These are phyloP conservation scores for Bothrops jararaca DNA, from an alignment of 2,113 vertebrate genomes.

Conservation along the genomic window DNA sequence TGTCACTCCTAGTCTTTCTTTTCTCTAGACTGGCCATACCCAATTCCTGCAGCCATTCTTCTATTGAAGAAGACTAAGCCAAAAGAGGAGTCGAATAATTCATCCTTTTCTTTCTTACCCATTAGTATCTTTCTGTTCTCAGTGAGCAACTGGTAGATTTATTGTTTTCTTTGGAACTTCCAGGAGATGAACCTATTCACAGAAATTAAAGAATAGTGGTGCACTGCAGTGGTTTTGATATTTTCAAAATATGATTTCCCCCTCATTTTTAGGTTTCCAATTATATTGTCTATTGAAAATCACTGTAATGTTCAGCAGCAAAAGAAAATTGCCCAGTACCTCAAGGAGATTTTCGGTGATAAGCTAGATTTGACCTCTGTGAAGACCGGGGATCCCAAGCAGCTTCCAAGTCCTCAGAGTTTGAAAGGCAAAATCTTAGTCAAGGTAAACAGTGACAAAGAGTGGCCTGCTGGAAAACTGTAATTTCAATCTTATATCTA, in stretches of 20 bases:
- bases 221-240: not conserved
- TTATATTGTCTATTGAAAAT: slow-evolving; percentile 95
- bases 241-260: not conserved
- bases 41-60: no score
- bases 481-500: not conserved
- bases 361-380: slow-evolving; percentile 85
- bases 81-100: not conserved
- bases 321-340: slow-evolving; percentile 92
- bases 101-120: not conserved
- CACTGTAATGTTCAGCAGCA: slow-evolving; percentile 95
- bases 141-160: not conserved
- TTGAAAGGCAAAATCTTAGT: slow-evolving; percentile 93
- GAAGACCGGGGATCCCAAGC: slow-evolving; percentile 76
- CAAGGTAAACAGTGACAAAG: slow-evolving; percentile 77
- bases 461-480: not conserved
- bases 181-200: not conserved
- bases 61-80: not conserved
- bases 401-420: slow-evolving; percentile 87
- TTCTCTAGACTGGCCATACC: no score
- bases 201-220: not conserved
- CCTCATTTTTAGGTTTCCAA: slow-evolving; percentile 79
- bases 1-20: no score
- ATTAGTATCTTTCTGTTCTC: not conserved
- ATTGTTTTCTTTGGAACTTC: not conserved
- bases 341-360: slow-evolving; percentile 88